Evolutionary conservation across 2,113 vertebrate genomes (phyloP).

Genomic region (Montifringilla adamsi): DNA sequence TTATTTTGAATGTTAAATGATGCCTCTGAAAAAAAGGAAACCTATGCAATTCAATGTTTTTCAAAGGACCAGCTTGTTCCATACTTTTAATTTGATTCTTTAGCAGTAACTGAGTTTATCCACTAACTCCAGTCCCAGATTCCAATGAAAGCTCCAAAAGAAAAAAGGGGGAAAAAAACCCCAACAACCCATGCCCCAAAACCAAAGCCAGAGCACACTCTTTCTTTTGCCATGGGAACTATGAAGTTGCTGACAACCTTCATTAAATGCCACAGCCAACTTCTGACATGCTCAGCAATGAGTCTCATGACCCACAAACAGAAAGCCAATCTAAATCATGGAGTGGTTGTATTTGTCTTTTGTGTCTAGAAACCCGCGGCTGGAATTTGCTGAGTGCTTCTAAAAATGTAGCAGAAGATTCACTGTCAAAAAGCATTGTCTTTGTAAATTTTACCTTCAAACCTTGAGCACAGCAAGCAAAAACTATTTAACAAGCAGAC

Average conservation of each 20-base stretch:
- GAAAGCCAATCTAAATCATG: slow-evolving; percentile 12
- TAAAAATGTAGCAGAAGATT: slow-evolving; percentile 40
- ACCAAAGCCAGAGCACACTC: neutral
- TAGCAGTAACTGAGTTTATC: neutral
- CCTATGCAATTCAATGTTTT: neutral
- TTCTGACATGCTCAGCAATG: slow-evolving; percentile 3
- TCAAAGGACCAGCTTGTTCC: neutral
- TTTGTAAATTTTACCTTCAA: slow-evolving; percentile 27
- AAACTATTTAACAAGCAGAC: neutral
- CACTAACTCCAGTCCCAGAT: neutral
- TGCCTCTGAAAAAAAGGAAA: neutral
- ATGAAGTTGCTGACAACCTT: slow-evolving; percentile 1
- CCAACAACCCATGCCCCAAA: neutral
- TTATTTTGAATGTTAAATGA: slow-evolving; percentile 16
- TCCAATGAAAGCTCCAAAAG: neutral
- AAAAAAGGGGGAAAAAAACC: fast-evolving
- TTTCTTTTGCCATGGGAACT: slow-evolving; percentile 31
- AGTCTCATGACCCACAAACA: slow-evolving; percentile 13
- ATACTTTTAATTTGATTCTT: slow-evolving; percentile 5
- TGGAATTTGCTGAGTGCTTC: slow-evolving; percentile 50
- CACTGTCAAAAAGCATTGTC: neutral
- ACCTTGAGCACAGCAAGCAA: neutral
- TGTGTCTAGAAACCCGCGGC: neutral
- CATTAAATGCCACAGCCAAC: slow-evolving; percentile 27
- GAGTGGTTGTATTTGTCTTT: slow-evolving; percentile 16